These are phyloP conservation scores for Agraylea sexmaculata DNA, from an alignment of 1,140 invertebrate genomes.

Conservation along the genomic window DNA sequence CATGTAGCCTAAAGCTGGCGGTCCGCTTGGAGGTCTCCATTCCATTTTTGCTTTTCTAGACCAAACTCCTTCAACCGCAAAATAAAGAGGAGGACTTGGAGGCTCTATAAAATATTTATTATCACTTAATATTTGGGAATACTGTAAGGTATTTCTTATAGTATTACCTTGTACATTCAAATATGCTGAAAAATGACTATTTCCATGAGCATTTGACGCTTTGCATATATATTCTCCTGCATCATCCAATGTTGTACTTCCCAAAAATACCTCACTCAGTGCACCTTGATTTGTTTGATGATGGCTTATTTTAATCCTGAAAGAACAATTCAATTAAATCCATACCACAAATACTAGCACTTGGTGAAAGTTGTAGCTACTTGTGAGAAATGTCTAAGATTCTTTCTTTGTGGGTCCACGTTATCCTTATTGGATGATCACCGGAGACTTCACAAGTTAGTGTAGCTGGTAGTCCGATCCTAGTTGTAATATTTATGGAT, in stretches of 20 bases:
- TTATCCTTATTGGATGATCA: conserved; percentile 57
- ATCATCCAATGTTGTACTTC: conserved; percentile 35
- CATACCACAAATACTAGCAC: not conserved
- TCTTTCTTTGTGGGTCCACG: conserved; percentile 44
- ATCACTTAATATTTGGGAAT: too few relatives aligned
- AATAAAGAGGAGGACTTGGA: conserved; percentile 11
- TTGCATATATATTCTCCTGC: conserved; percentile 66
- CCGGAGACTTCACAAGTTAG: conserved; percentile 60
- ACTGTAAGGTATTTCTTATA: not conserved
- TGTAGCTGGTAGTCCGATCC: conserved; percentile 41
- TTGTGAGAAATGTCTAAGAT: conserved; percentile 13
- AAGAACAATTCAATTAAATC: not conserved
- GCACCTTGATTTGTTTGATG: conserved; percentile 16
- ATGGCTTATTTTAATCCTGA: conserved; percentile 16
- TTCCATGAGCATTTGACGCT: conserved; percentile 63
- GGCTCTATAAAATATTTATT: conserved; percentile 12
- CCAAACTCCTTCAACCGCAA: conserved; percentile 12
- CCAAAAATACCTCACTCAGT: conserved; percentile 16
- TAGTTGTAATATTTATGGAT: conserved; percentile 41
- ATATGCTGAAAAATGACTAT: conserved; percentile 59
- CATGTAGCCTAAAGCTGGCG: conserved; percentile 10
- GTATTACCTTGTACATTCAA: conserved; percentile 61
- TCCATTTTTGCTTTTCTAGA: conserved; percentile 10
- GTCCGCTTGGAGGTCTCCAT: conserved; percentile 12
- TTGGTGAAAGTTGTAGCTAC: conserved; percentile 10